Base-by-base conservation (phyloP, 2,888 invertebrate genomes). In the Actias luna region DNA sequence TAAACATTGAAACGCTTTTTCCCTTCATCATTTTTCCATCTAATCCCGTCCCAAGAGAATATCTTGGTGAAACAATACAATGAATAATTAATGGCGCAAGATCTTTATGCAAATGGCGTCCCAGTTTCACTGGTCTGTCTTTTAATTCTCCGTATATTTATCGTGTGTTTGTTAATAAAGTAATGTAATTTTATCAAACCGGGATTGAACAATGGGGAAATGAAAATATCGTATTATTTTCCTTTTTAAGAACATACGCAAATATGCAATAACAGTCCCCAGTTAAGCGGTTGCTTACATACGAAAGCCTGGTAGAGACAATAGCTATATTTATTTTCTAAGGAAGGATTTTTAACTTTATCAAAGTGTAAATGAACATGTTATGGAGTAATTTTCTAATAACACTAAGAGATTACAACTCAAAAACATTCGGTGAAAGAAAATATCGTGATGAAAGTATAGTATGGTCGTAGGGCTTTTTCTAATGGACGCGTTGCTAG, bases 1-100 rank as follows among this genome's bases (percentile, higher is more conserved):
- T 2, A 25, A 50, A 5, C 46, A 25, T 16, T 50, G 25, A 50
- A 50, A 50, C 25, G 46, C 22, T 50, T 50, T 25, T 50, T 50
- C 25, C 46, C 46, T 50, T 25, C 12, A 50, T 50, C 46, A 50
- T 50, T 50, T 50, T 50, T 25, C 46, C 69, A 70, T 63, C 69
- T 62, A 64, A 63, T 66, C 63, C 65, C 69, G 64, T 64, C 63
- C 64, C 66, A 69, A 74, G 69, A 69, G 72, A 75, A 72, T 69
- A 66, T 67, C 66, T 73, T 58, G 39, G 42, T 62, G 61, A 80
- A 84, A 79, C 85, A 80, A 74, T 73, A 72, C 79, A 79, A 86
- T 86, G 84, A 87, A 86, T 87, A 81, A 83, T 85, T 75, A 85
- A 83, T 77, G 74, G 68, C 66, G 76, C 70, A 73, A 73, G 79